Conservation (phyloP, 2,797 vertebrate genomes). For the Phataginus tricuspis region DNA sequence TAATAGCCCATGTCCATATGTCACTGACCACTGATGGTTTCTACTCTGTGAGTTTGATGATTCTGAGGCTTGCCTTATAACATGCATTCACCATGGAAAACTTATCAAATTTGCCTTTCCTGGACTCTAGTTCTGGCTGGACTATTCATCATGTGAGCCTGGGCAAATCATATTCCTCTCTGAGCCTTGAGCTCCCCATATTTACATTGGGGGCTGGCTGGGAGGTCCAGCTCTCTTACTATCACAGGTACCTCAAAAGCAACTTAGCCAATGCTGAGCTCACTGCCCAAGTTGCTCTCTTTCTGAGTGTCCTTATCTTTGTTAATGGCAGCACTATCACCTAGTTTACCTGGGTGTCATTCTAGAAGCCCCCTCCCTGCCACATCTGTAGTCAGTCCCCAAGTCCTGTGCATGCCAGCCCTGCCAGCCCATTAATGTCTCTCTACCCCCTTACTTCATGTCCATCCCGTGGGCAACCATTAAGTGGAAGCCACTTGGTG, state of each 20-base stretch:
- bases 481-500: neutral
- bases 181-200: slow-evolving; percentile 10
- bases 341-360: slow-evolving; percentile 7
- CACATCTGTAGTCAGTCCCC: neutral
- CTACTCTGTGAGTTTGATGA: neutral
- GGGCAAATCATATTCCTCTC: neutral
- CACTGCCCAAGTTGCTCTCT: neutral
- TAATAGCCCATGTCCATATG: slow-evolving; percentile 72
- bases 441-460: neutral
- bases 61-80: neutral
- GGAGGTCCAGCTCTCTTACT: neutral
- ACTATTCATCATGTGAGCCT: neutral
- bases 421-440: neutral
- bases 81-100: neutral
- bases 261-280: slow-evolving; percentile 32
- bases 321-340: neutral
- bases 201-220: neutral
- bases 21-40: neutral
- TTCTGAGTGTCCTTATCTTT: neutral
- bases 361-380: neutral
- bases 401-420: neutral
- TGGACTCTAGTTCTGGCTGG: neutral
- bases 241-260: neutral
- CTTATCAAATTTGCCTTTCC: slow-evolving; percentile 24
- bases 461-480: neutral